These are phyloP conservation scores for Benthosema pterotum DNA, from an alignment of 2,797 vertebrate species.

Conservation along the genomic window DNA sequence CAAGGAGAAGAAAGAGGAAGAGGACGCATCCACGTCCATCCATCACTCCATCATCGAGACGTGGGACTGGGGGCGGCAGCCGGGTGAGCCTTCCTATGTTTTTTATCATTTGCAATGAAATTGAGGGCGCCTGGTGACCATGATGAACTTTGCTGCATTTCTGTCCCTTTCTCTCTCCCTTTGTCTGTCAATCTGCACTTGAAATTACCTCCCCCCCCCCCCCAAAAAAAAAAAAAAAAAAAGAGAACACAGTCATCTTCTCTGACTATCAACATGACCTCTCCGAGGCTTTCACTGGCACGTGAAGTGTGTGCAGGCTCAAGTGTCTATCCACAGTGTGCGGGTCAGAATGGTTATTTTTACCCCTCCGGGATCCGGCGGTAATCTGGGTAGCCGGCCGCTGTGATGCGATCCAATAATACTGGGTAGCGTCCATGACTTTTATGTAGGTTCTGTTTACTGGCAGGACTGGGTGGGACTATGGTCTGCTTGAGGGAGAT, in stretches of 20 bases:
- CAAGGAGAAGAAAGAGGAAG: constrained; percentile 97
- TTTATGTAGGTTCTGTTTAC: constrained; percentile 48
- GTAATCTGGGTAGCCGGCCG: constrained; percentile 44
- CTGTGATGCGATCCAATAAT: constrained; percentile 35
- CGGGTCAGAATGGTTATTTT: constrained; percentile 70
- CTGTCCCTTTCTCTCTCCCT: too few relatives aligned
- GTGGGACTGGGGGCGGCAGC: constrained; percentile 97
- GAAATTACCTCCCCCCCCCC: too few relatives aligned
- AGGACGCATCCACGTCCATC: constrained; percentile 83
- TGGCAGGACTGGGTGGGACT: constrained; percentile 50
- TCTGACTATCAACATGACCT: too few relatives aligned
- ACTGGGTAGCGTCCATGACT: constrained; percentile 39
- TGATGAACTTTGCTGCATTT: too few relatives aligned
- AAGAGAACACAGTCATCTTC: too few relatives aligned
- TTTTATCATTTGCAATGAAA: too few relatives aligned
- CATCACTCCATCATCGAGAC: constrained; percentile 95
- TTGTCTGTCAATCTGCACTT: too few relatives aligned
- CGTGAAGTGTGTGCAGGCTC: constrained; percentile 58
- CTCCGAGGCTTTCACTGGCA: constrained; percentile 51
- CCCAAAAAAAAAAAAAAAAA: too few relatives aligned
- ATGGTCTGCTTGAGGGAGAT: constrained; percentile 58
- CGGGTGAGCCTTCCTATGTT: constrained; percentile 82
- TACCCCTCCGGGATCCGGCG: constrained; percentile 43
- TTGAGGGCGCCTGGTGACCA: too few relatives aligned
- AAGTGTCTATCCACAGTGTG: constrained; percentile 58